phyloP scores from a whole-genome alignment of 1,140 invertebrate genomes.

The Coptotermes formosanus region DNA sequence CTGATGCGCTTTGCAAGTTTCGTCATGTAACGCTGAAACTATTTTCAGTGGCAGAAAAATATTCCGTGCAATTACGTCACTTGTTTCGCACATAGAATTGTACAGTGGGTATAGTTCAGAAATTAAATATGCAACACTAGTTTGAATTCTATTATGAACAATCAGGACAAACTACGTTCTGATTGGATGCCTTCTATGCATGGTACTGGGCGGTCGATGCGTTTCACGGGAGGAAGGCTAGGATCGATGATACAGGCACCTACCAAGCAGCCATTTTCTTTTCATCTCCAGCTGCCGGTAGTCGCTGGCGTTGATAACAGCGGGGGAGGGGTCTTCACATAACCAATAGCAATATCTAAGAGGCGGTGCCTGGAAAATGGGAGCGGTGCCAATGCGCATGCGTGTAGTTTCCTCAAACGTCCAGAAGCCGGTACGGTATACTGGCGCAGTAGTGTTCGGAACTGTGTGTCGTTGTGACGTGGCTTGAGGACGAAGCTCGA shows the following conservation, averaged over 20 bases:
- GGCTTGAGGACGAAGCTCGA: not conserved
- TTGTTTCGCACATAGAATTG: not conserved
- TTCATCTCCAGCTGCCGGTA: conserved; percentile 33
- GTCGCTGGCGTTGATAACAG: conserved; percentile 40
- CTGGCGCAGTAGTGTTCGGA: conserved; percentile 6
- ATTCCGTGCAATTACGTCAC: not conserved
- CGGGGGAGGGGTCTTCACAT: conserved; percentile 35
- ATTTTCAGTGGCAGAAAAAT: not conserved
- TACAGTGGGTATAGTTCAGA: not conserved
- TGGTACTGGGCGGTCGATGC: not conserved
- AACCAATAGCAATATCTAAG: conserved; percentile 46
- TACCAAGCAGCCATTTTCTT: conserved; percentile 25
- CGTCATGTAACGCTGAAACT: not conserved
- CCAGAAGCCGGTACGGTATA: conserved; percentile 19
- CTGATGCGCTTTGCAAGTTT: not conserved
- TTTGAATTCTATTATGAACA: not conserved
- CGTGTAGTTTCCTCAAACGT: not conserved
- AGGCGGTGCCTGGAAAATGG: conserved; percentile 28
- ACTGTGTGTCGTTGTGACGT: not conserved
- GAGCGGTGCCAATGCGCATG: not conserved
- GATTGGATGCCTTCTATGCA: not conserved
- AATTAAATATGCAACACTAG: not conserved
- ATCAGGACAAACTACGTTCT: not conserved
- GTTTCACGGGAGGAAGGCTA: not conserved
- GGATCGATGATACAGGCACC: conserved; percentile 4